A percentile compares a stretch with the other conserved stretches of the same genome.
Evolutionary conservation across 64 coral and sea anemone genomes (phyloP).

Genomic region (Montipora capricornis): DNA sequence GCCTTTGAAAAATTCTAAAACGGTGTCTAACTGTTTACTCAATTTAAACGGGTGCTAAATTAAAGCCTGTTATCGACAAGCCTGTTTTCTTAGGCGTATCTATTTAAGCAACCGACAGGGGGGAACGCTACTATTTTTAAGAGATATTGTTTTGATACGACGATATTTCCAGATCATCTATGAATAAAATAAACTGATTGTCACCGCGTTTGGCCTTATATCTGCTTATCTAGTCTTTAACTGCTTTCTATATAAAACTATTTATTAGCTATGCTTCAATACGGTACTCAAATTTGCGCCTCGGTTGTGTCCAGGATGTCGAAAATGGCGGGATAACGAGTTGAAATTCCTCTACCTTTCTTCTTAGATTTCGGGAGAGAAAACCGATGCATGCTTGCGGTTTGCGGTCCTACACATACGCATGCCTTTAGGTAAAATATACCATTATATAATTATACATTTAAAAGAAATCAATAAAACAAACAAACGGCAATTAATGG

Average conservation of each 20-base stretch:
- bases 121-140: no score
- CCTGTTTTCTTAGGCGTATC: background rate
- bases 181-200: no score
- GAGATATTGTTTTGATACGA: no score
- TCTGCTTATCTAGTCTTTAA: no score
- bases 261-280: no score
- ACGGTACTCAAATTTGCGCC: no score
- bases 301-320: background rate
- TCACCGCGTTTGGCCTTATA: no score
- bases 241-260: no score
- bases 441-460: background rate
- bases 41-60: background rate
- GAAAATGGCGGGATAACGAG: background rate
- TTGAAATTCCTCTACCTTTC: background rate
- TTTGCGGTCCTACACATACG: background rate
- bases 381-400: background rate
- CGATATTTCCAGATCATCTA: no score
- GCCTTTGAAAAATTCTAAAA: background rate
- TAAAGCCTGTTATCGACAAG: background rate
- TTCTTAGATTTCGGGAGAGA: background rate
- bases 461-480: conserved; percentile 39
- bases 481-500: conserved; percentile 46
- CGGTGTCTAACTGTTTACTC: background rate
- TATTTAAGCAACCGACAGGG: background rate
- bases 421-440: background rate